phyloP scores from a whole-genome alignment of 1,140 invertebrate species.

The Bactericera cockerelli region DNA sequence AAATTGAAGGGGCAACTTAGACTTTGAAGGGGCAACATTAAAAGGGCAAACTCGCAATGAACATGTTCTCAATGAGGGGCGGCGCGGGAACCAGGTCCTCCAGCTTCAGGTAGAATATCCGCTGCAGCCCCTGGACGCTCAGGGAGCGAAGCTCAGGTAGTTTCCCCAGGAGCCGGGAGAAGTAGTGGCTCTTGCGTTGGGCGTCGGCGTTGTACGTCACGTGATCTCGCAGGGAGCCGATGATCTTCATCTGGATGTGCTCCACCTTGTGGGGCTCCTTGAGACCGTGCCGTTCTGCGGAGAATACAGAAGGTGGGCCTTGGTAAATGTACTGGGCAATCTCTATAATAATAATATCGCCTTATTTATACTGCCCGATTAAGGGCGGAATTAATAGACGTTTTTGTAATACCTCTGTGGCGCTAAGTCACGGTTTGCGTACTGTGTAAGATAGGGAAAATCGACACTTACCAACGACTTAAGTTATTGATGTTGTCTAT shows the following conservation, averaged over 20 bases:
- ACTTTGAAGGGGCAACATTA: no score
- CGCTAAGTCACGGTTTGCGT: no score
- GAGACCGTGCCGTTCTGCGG: constrained; percentile 77
- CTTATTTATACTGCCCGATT: no score
- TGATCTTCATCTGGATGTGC: constrained; percentile 88
- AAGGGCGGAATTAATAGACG: no score
- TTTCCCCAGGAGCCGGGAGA: constrained; percentile 78
- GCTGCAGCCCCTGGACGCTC: constrained; percentile 79
- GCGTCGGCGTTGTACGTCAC: constrained; percentile 84
- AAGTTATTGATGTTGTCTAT: no score
- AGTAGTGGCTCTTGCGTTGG: constrained; percentile 76
- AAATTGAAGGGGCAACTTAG: no score
- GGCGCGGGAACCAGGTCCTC: constrained; percentile 84
- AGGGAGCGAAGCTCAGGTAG: constrained; percentile 79
- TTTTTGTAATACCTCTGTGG: no score
- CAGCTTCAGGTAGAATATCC: constrained; percentile 85
- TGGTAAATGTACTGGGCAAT: no score
- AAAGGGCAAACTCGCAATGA: constrained; percentile 83
- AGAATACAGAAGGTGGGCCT: constrained; percentile 24
- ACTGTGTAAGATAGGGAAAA: no score
- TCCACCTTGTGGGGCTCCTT: constrained; percentile 83
- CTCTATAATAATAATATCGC: no score
- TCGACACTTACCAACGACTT: no score
- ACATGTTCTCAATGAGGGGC: constrained; percentile 86
- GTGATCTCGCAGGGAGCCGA: constrained; percentile 80